phyloP scores from a whole-genome alignment of 1,140 invertebrate species.

The Zelostemma sp. region DNA sequence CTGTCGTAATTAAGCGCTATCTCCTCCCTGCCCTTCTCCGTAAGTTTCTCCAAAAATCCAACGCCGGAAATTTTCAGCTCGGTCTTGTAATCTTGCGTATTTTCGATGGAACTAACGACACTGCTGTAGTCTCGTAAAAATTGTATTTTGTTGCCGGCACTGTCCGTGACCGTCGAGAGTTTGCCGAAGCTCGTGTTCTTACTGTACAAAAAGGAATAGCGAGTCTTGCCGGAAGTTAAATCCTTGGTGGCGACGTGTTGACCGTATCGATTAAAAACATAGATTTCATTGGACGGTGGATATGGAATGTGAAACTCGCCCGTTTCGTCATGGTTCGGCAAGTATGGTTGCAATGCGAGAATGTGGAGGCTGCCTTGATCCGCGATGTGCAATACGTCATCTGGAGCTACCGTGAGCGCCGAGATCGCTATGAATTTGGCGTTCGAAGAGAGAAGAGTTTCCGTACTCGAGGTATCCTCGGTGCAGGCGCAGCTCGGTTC shows the following conservation, averaged over 20 bases:
- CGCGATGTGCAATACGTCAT: slow-evolving; percentile 93
- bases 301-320: slow-evolving; percentile 95
- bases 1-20: slow-evolving; percentile 89
- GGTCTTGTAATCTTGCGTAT: slow-evolving; percentile 92
- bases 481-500: slow-evolving; percentile 73
- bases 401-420: slow-evolving; percentile 92
- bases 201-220: slow-evolving; percentile 95
- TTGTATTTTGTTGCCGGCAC: slow-evolving; percentile 92
- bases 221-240: slow-evolving; percentile 89
- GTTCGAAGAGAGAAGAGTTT: slow-evolving; percentile 89
- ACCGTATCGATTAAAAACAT: slow-evolving; percentile 94
- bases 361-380: slow-evolving; percentile 94
- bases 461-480: slow-evolving; percentile 80
- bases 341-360: slow-evolving; percentile 88
- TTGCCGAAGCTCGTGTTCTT: slow-evolving; percentile 97
- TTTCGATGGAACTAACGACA: slow-evolving; percentile 92
- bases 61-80: slow-evolving; percentile 90
- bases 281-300: slow-evolving; percentile 91
- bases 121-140: slow-evolving; percentile 92
- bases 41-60: slow-evolving; percentile 85
- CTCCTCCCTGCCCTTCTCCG: slow-evolving; percentile 84
- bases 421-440: slow-evolving; percentile 92
- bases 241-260: slow-evolving; percentile 95
- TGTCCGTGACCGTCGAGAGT: slow-evolving; percentile 91
- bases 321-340: slow-evolving; percentile 89